These are phyloP conservation scores for Urocitellus parryii DNA, from an alignment of 2,113 vertebrate genomes.

Conservation along the genomic window DNA sequence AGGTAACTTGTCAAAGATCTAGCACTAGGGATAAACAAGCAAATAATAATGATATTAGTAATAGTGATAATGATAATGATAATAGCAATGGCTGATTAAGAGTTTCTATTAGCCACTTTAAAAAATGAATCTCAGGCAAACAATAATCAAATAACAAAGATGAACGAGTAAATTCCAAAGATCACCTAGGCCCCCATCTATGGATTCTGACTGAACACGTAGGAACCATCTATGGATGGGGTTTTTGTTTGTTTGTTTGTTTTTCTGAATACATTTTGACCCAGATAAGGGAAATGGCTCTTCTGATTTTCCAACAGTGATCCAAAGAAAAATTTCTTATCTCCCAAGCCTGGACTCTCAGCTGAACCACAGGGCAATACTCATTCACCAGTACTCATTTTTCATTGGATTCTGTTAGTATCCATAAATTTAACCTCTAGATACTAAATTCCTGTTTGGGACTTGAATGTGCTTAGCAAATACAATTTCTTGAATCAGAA, in stretches of 20 bases:
- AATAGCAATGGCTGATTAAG: not conserved
- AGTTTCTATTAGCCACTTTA: not conserved
- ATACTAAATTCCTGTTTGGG: not conserved
- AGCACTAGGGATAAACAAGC: not conserved
- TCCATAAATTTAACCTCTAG: not conserved
- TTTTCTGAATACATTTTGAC: not conserved
- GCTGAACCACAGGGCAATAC: not conserved
- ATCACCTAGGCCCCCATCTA: not conserved
- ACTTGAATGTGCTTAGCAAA: not conserved
- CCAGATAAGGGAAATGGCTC: not conserved
- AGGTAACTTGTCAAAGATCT: not conserved
- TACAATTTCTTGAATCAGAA: slow-evolving; percentile 15
- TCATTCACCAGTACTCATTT: not conserved
- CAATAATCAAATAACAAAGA: not conserved
- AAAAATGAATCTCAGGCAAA: not conserved
- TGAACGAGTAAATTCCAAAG: not conserved
- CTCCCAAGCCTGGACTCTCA: not conserved
- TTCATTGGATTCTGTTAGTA: not conserved
- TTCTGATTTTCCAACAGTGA: not conserved
- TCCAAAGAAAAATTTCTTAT: not conserved
- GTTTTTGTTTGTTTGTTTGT: not conserved
- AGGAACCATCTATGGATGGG: too few relatives aligned
- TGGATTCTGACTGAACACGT: too few relatives aligned
- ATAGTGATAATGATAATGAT: too few relatives aligned
- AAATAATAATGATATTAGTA: not conserved